Percentiles rank a stretch among this genome's conserved stretches.
These are phyloP conservation scores for Phyllostomus discolor DNA, from an alignment of 2,113 vertebrate genomes.

Conservation along the genomic window DNA sequence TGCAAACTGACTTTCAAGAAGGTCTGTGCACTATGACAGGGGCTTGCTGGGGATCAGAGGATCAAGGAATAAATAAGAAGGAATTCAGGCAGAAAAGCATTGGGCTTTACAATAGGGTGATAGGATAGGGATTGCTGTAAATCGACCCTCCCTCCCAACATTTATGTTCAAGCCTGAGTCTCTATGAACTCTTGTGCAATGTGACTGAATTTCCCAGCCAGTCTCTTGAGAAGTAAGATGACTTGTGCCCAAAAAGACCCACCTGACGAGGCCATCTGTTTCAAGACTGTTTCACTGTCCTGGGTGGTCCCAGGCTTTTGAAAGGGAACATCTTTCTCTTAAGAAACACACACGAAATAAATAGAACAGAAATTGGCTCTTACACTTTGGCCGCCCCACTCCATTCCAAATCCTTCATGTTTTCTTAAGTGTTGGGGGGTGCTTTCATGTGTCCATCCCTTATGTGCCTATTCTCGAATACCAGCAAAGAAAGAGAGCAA, in stretches of 20 bases:
- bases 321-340: slow-evolving; percentile 62
- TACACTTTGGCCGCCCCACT: neutral
- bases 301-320: slow-evolving; percentile 68
- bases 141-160: neutral
- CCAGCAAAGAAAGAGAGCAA: neutral
- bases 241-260: neutral
- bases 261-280: slow-evolving; percentile 25
- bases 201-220: slow-evolving; percentile 23
- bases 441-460: neutral
- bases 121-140: neutral
- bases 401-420: neutral
- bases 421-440: neutral
- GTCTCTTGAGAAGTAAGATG: slow-evolving; percentile 29
- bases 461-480: neutral
- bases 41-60: slow-evolving; percentile 24
- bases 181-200: slow-evolving; percentile 27
- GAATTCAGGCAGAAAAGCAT: neutral
- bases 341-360: slow-evolving; percentile 37
- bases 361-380: slow-evolving; percentile 26
- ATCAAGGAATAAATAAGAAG: slow-evolving; percentile 38
- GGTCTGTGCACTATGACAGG: slow-evolving; percentile 50
- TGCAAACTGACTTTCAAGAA: slow-evolving; percentile 59
- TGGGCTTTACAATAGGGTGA: neutral
- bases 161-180: slow-evolving; percentile 3
- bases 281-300: slow-evolving; percentile 29